A percentile compares a stretch with the other conserved stretches of the same genome.
These are phyloP conservation scores for Paracyprichromis sp. DNA, from an alignment of 2,113 vertebrate species.

Conservation along the genomic window DNA sequence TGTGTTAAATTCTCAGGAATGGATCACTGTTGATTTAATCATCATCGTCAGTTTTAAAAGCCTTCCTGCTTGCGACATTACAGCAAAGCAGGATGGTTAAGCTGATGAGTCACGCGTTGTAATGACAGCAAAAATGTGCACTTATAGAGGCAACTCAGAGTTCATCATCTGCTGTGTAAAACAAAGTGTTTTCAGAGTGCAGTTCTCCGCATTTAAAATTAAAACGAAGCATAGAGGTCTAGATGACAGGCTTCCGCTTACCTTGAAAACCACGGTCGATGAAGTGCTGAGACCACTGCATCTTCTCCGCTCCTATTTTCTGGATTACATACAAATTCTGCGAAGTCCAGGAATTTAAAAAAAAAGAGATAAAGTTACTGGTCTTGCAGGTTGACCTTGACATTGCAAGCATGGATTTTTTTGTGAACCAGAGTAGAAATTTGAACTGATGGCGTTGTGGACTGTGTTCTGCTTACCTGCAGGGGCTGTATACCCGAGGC, in stretches of 20 bases:
- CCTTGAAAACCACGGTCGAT: constrained; percentile 84
- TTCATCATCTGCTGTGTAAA: background rate
- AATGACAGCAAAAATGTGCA: background rate
- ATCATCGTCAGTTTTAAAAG: background rate
- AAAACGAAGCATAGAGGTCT: background rate
- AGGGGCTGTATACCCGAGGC: constrained; percentile 88
- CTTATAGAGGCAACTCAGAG: background rate
- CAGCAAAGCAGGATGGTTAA: background rate
- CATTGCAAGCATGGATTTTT: background rate
- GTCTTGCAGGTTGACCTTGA: background rate
- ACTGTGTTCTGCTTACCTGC: constrained; percentile 71
- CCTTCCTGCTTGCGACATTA: background rate
- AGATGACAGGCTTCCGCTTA: constrained; percentile 32
- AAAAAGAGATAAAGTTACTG: background rate
- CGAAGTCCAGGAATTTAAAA: background rate
- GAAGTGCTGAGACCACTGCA: constrained; percentile 82
- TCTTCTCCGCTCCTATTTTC: constrained; percentile 78
- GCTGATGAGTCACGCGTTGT: fast-evolving
- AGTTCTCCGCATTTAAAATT: background rate
- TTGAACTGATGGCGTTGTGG: background rate
- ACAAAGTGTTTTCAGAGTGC: background rate
- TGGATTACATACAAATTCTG: constrained; percentile 84
- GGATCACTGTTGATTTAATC: background rate
- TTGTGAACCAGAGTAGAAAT: background rate
- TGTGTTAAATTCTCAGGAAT: background rate